phyloP scores from a whole-genome alignment of 2,797 vertebrate genomes.

The Cynodonichthys magdalenae region DNA sequence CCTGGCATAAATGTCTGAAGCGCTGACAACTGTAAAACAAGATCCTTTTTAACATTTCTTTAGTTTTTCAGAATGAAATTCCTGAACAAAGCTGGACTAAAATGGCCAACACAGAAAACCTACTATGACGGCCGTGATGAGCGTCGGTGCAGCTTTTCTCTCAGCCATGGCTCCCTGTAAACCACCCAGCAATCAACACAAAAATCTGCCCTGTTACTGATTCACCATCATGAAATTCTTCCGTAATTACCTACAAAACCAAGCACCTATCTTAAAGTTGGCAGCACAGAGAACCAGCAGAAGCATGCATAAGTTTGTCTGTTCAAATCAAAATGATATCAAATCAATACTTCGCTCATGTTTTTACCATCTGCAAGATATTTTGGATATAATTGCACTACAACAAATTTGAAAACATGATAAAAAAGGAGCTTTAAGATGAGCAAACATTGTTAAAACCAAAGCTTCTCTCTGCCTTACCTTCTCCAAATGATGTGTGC shows the following conservation, averaged over 20 bases:
- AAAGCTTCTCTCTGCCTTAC: slow-evolving; percentile 48
- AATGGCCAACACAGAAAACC: slow-evolving; percentile 23
- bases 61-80: not conserved
- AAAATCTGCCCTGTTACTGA: slow-evolving; percentile 52
- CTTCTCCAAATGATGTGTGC: slow-evolving; percentile 40
- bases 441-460: not conserved
- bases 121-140: slow-evolving; percentile 57
- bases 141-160: slow-evolving; percentile 30
- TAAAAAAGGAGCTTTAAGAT: not conserved
- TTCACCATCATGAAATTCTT: slow-evolving; percentile 43
- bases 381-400: not conserved
- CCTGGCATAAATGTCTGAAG: slow-evolving; percentile 58
- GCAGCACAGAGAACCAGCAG: slow-evolving; percentile 2
- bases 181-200: slow-evolving; percentile 30
- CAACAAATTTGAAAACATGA: not conserved
- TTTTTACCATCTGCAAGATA: slow-evolving; percentile 1
- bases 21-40: slow-evolving; percentile 60
- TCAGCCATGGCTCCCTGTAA: slow-evolving; percentile 57
- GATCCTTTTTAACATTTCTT: not conserved
- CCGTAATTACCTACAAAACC: slow-evolving; percentile 8
- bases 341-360: not conserved
- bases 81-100: not conserved
- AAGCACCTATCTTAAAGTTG: not conserved
- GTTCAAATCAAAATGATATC: not conserved
- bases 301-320: slow-evolving; percentile 3